Percentiles rank a stretch among this genome's conserved stretches.
Evolutionary conservation across 92 coral and sea anemone genomes (phyloP).

Genomic region (Epizoanthus illoricatus): DNA sequence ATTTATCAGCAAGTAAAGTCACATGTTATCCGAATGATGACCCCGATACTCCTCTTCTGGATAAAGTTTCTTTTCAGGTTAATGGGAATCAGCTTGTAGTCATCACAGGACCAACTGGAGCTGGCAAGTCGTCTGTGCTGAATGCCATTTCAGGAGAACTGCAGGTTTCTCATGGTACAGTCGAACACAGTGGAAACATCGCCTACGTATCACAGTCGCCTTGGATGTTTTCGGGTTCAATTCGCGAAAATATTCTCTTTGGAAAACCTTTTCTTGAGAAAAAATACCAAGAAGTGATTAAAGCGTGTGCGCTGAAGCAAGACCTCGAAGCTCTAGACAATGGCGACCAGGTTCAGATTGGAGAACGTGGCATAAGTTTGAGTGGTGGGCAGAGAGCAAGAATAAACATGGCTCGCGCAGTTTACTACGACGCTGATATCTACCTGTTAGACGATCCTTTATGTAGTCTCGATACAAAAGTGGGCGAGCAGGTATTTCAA

Average conservation of each 20-base stretch:
- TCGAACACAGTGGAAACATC: neutral
- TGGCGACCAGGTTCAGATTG: constrained; percentile 1
- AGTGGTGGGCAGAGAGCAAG: constrained; percentile 34
- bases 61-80: constrained; percentile 31
- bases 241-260: constrained; percentile 25
- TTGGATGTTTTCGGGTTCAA: constrained; percentile 30
- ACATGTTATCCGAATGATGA: constrained; percentile 33
- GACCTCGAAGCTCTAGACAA: constrained; percentile 10
- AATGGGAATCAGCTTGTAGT: constrained; percentile 30
- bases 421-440: constrained; percentile 13
- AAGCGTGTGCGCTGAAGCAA: constrained; percentile 17
- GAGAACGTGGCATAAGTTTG: constrained; percentile 22
- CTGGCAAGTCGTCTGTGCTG: constrained; percentile 24
- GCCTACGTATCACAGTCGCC: constrained; percentile 23
- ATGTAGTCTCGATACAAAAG: constrained; percentile 15
- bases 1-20: constrained; percentile 20
- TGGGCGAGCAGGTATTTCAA: constrained; percentile 24
- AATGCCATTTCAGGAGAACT: constrained; percentile 10
- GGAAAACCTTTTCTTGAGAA: constrained; percentile 16
- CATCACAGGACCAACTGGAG: constrained; percentile 35
- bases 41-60: constrained; percentile 20
- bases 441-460: constrained; percentile 19
- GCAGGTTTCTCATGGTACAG: neutral
- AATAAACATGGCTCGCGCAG: constrained; percentile 22
- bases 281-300: constrained; percentile 6